These are phyloP conservation scores for Cybosia mesomella DNA, from an alignment of 2,888 invertebrate species.

Conservation along the genomic window DNA sequence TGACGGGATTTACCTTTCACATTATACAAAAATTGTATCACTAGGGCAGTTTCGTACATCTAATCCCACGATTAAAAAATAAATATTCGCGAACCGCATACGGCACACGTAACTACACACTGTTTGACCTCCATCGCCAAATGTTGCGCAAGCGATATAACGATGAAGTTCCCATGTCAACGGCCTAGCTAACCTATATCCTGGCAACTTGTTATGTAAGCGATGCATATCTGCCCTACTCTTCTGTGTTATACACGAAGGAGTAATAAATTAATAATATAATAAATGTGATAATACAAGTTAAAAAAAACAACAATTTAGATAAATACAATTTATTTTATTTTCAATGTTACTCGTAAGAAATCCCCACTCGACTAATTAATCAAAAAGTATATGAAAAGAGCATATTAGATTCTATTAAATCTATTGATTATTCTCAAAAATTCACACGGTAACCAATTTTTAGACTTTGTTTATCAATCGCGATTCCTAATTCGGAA, in stretches of 20 bases:
- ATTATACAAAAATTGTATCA: slow-evolving; percentile 7
- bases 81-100: slow-evolving; percentile 44
- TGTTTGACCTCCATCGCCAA: slow-evolving; percentile 69
- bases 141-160: slow-evolving; percentile 60
- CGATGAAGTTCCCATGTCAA: slow-evolving; percentile 64
- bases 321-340: too few species aligned
- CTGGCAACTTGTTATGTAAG: slow-evolving; percentile 40
- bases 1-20: neutral
- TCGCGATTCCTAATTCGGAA: neutral
- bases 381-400: neutral
- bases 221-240: slow-evolving; percentile 29
- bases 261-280: too few species aligned
- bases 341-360: neutral
- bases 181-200: slow-evolving; percentile 51
- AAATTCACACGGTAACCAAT: neutral
- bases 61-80: slow-evolving; percentile 37
- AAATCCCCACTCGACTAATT: neutral
- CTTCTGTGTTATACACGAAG: slow-evolving; percentile 22
- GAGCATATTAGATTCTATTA: neutral
- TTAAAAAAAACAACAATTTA: too few species aligned
- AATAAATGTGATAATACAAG: too few species aligned
- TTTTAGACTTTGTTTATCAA: slow-evolving; percentile 10
- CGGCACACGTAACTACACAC: slow-evolving; percentile 63
- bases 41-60: slow-evolving; percentile 18
- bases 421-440: neutral